phyloP scores from a whole-genome alignment of 2,888 invertebrate species.

The Dione juno region DNA sequence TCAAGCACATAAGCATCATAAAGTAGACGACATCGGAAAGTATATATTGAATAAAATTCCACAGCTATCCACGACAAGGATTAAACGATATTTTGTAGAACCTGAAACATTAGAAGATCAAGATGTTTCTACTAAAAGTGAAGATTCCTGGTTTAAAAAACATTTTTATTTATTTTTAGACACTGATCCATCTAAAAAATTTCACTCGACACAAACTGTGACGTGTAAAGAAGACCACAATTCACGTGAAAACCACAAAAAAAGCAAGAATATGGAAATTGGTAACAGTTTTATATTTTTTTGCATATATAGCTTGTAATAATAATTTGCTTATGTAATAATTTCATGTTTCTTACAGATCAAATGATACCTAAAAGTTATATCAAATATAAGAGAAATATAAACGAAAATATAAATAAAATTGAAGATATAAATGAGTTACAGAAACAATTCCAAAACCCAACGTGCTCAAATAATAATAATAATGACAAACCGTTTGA shows the following conservation, averaged over 20 bases:
- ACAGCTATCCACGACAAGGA: slow-evolving; percentile 50
- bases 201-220: slow-evolving; percentile 63
- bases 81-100: slow-evolving; percentile 58
- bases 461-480: not conserved
- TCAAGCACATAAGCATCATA: slow-evolving; percentile 74
- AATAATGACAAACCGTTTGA: not conserved
- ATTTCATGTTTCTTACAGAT: not conserved
- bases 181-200: slow-evolving; percentile 62
- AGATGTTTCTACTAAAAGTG: slow-evolving; percentile 67
- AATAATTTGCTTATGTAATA: not conserved
- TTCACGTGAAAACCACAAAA: not conserved
- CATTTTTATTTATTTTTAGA: slow-evolving; percentile 69
- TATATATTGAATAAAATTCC: slow-evolving; percentile 71
- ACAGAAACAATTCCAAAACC: not conserved
- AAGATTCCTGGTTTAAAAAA: slow-evolving; percentile 71
- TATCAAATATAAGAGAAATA: not conserved
- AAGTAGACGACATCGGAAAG: slow-evolving; percentile 75
- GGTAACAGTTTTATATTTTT: not conserved
- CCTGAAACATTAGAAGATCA: slow-evolving; percentile 61
- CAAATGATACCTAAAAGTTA: not conserved
- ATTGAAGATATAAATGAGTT: not conserved
- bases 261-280: not conserved
- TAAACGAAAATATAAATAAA: not conserved
- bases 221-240: no score
- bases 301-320: not conserved